Base-by-base conservation (phyloP, 2,888 invertebrate species). In the Macrostomum cliftonense region DNA sequence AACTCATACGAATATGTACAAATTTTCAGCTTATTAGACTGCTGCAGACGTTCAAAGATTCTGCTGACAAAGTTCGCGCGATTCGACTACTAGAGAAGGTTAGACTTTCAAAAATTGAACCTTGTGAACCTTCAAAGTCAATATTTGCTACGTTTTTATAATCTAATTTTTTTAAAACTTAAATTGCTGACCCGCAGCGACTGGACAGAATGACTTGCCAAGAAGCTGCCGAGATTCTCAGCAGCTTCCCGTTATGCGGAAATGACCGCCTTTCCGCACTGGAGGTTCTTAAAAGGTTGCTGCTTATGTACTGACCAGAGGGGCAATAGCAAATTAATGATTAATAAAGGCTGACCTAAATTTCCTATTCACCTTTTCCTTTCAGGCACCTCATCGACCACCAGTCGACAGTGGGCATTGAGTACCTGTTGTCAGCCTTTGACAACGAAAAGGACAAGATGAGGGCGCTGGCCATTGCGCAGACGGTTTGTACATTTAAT, bases 231-330 rank as follows among this genome's bases (percentile, higher is more conserved):
- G 58, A 61, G 16, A 63, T 70, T 21, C 58, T 69, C 43, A 58
- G 59, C 43, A 58, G 64, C 20, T 57, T 68, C 39, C 60, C 57
- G 40, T 60, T 69, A 21, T 49, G 46, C 13, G 63, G 64, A 38
- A 66, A 64, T 55, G 70, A 70, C 55, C 63, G 62, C 53, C 57
- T 68, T 4, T 57, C 59, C 43, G 67, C 62, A 13, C 57, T 70
- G 20, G 60, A 67, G 45, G 62, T 62, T 49, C 54, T 68, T 19
- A 70, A 70, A 58, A 61, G 67, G 68, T 68, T 52, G 47, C 47
- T 42, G 12, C 16, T 1, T 40, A 11, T 7, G 38, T n/a, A n/a
- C n/a, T n/a, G n/a, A n/a, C n/a, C n/a, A n/a, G n/a, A n/a, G n/a
- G 28, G 14, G 21, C 12, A 7, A 37, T 19, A 49, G 36, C 4